These are phyloP conservation scores for Spilosoma lubricipeda DNA, from an alignment of 2,888 invertebrate genomes.

Conservation along the genomic window DNA sequence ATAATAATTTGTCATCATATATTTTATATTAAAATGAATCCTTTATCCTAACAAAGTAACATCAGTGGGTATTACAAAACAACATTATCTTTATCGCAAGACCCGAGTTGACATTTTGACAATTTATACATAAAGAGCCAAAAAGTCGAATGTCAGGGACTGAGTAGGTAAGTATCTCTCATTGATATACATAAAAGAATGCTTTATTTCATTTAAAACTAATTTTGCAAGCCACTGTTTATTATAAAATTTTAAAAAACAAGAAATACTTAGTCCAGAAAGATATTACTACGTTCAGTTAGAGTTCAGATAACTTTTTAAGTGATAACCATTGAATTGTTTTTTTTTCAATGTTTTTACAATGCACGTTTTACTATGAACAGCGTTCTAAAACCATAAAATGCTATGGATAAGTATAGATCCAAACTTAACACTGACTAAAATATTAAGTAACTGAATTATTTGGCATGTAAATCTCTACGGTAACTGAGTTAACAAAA, in stretches of 20 bases:
- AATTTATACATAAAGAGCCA: neutral
- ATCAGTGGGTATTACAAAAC: slow-evolving; percentile 28
- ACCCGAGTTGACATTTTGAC: slow-evolving; percentile 8
- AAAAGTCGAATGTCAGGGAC: neutral
- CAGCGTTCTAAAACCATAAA: no score
- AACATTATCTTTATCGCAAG: slow-evolving; percentile 33
- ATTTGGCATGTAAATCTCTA: no score
- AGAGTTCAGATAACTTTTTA: neutral
- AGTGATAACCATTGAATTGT: neutral
- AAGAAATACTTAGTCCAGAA: neutral
- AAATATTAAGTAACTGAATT: no score
- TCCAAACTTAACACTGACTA: no score
- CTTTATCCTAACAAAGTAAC: slow-evolving; percentile 41
- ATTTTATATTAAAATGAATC: slow-evolving; percentile 21
- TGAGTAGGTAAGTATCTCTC: neutral
- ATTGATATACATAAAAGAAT: neutral
- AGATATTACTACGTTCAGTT: neutral
- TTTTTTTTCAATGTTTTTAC: neutral
- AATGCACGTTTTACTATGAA: no score
- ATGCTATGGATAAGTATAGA: no score
- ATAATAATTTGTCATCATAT: neutral
- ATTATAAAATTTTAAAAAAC: neutral
- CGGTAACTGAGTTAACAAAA: no score
- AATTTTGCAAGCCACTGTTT: neutral
- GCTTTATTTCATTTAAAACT: neutral